phyloP scores from a whole-genome alignment of 2,113 vertebrate genomes.

The Helogale parvula region DNA sequence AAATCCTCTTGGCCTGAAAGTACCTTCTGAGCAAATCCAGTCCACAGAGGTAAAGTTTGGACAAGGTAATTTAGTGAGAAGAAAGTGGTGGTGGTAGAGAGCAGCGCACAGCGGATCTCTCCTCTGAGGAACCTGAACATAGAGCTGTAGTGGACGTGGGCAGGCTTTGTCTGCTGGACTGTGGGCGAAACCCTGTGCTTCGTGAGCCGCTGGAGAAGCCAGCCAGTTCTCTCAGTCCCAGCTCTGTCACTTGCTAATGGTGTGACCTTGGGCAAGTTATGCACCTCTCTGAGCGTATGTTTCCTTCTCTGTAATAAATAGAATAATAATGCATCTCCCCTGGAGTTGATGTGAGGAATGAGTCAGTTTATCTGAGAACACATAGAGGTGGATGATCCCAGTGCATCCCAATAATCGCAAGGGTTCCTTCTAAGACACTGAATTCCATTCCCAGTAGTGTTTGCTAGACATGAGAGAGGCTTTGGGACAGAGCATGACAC shows the following conservation, averaged over 20 bases:
- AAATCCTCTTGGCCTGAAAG: background rate
- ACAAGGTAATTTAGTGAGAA: background rate
- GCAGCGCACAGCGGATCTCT: background rate
- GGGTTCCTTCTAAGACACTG: background rate
- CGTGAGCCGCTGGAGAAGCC: background rate
- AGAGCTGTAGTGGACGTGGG: rapidly evolving
- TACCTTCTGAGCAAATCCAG: background rate
- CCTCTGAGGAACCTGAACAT: background rate
- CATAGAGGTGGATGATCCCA: background rate
- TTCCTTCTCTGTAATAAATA: background rate
- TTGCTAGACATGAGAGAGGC: background rate
- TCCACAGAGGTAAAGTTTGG: background rate
- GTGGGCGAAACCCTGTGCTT: background rate
- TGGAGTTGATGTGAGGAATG: background rate
- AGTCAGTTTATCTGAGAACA: background rate
- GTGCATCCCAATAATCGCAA: background rate
- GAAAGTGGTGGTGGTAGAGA: background rate
- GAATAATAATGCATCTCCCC: background rate
- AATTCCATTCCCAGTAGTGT: background rate
- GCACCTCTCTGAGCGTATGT: background rate
- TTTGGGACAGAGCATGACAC: background rate
- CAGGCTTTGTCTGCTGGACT: background rate
- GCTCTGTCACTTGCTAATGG: no score
- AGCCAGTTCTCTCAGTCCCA: background rate
- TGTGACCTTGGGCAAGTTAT: background rate